phyloP scores from a whole-genome alignment of 1,140 invertebrate species.

The Amyelois transitella region DNA sequence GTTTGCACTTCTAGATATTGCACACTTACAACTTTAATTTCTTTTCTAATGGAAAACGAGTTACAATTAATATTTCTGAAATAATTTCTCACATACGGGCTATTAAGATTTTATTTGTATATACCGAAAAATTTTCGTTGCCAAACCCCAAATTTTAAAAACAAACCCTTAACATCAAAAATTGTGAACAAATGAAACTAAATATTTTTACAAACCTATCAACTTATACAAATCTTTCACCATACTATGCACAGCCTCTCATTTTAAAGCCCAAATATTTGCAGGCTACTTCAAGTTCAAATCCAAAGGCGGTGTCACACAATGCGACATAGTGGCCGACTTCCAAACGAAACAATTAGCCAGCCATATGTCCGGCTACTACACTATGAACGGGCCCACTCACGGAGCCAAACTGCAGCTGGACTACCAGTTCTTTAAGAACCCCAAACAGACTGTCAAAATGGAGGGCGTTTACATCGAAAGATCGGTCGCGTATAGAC shows the following conservation, averaged over 20 bases:
- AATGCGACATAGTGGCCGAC: constrained; percentile 80
- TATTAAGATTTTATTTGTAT: no score
- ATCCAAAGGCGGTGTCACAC: constrained; percentile 79
- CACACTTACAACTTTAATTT: no score
- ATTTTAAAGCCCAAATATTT: constrained; percentile 2
- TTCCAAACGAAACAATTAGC: constrained; percentile 82
- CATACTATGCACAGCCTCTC: background rate
- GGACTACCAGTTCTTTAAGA: constrained; percentile 80
- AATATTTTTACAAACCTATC: no score
- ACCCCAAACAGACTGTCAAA: constrained; percentile 80
- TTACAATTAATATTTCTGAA: no score
- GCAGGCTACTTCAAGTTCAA: constrained; percentile 58
- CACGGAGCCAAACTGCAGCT: constrained; percentile 76
- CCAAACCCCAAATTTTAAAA: no score
- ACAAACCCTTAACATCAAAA: no score
- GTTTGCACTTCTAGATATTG: no score
- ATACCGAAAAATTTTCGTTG: no score
- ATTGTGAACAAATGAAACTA: no score
- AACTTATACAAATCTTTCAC: no score
- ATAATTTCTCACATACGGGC: no score
- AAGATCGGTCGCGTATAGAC: constrained; percentile 75
- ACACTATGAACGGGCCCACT: constrained; percentile 74
- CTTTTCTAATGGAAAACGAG: no score
- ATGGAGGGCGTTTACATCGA: constrained; percentile 80
- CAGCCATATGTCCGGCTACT: constrained; percentile 80